Conservation (phyloP, 1,140 invertebrate genomes). For the Diuraphis noxia region DNA sequence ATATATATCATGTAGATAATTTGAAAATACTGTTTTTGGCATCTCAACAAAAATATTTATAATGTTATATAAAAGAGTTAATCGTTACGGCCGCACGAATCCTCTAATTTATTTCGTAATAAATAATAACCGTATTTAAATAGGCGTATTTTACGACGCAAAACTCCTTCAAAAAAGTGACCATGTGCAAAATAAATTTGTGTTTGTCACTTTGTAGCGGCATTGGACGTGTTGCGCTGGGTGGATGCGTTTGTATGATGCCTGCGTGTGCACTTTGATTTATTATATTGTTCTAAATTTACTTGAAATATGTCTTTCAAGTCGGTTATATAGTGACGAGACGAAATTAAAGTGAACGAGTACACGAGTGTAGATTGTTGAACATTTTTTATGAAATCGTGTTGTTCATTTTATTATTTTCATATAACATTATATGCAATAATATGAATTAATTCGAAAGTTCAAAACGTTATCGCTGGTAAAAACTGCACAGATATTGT, state of each 20-base stretch:
- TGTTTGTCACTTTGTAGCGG: neutral
- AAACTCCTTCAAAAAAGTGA: neutral
- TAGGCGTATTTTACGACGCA: neutral
- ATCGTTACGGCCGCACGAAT: neutral
- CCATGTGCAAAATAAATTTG: constrained; percentile 18
- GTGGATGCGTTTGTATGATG: neutral
- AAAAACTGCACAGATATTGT: neutral
- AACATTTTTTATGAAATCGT: neutral
- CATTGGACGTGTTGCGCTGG: neutral
- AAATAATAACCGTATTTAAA: constrained; percentile 26
- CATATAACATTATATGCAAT: neutral
- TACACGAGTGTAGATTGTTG: neutral
- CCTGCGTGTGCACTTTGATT: neutral
- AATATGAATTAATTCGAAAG: neutral
- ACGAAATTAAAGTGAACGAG: neutral
- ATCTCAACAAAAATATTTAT: constrained; percentile 4
- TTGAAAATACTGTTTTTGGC: neutral
- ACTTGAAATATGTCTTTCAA: neutral
- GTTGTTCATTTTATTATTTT: neutral
- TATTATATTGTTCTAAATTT: constrained; percentile 16
- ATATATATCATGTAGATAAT: neutral
- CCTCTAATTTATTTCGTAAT: constrained; percentile 35
- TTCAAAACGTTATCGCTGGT: neutral
- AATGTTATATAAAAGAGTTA: neutral
- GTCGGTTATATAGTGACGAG: neutral